phyloP scores from a whole-genome alignment of 1,140 invertebrate species.

The Hylyphantes graminicola region DNA sequence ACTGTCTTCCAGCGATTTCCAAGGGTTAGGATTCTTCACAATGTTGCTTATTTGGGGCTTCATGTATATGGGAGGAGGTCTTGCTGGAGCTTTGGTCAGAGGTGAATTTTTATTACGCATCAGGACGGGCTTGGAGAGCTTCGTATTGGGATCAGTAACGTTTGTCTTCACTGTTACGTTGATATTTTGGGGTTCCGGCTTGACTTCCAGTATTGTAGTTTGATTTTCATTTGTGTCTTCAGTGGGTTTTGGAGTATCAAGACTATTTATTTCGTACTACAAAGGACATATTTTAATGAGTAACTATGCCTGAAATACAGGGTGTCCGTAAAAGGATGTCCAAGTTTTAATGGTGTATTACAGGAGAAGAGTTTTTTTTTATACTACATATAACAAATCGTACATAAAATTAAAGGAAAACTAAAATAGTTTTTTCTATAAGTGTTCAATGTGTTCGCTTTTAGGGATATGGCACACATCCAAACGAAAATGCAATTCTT shows the following conservation, averaged over 20 bases:
- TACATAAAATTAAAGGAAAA: too few species aligned
- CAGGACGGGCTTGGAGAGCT: background rate
- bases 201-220: background rate
- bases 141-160: background rate
- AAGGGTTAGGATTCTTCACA: slow-evolving; percentile 42
- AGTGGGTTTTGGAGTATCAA: background rate
- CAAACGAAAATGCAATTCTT: too few species aligned
- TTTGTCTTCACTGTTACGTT: slow-evolving; percentile 25
- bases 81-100: slow-evolving; percentile 43
- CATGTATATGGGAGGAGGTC: slow-evolving; percentile 49
- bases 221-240: background rate
- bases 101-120: slow-evolving; percentile 27
- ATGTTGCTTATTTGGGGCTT: slow-evolving; percentile 19
- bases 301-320: too few species aligned
- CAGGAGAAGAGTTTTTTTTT: too few species aligned
- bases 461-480: too few species aligned
- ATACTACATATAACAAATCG: too few species aligned
- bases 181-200: slow-evolving; percentile 14
- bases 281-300: too few species aligned
- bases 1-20: slow-evolving; percentile 57
- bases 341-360: too few species aligned
- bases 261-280: too few species aligned
- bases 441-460: too few species aligned
- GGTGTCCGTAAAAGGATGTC: too few species aligned
- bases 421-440: too few species aligned